Percentiles rank a stretch among this genome's conserved stretches.
Evolutionary conservation across 2,113 vertebrate species (phyloP).

Genomic region (Scalopus aquaticus): DNA sequence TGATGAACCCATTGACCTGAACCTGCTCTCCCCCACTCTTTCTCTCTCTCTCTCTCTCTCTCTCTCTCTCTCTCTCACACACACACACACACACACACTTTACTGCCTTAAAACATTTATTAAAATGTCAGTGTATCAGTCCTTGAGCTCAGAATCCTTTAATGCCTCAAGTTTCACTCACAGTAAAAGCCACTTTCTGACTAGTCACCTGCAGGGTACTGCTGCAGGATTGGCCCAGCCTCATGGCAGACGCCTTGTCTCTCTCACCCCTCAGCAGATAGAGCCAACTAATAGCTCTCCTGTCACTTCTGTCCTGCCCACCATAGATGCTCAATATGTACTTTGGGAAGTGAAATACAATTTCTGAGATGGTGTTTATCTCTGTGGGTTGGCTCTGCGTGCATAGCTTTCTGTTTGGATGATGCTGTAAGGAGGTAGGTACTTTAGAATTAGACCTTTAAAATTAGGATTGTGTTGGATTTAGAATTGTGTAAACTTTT

Average conservation of each 20-base stretch:
- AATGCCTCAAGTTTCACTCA: not conserved
- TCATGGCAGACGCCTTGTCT: too few relatives aligned
- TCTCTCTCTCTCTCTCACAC: too few relatives aligned
- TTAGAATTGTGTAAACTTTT: not conserved
- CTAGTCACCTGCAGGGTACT: not conserved
- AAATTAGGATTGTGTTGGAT: not conserved
- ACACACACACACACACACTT: not conserved
- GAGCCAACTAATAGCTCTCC: too few relatives aligned
- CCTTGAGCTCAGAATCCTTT: not conserved
- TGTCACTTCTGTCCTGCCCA: not conserved
- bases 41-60: too few relatives aligned
- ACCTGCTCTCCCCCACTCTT: not conserved
- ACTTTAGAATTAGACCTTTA: not conserved
- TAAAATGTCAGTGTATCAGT: not conserved
- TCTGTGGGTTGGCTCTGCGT: not conserved
- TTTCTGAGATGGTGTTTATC: too few relatives aligned
- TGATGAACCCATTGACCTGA: not conserved
- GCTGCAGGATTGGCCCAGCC: accelerated
- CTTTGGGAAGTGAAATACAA: not conserved
- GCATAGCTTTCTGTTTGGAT: not conserved
- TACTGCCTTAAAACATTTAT: not conserved
- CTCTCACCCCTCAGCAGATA: not conserved
- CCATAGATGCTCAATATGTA: not conserved
- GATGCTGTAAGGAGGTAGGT: not conserved
- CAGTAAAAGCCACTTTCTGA: not conserved